Evolutionary conservation across 2,113 vertebrate genomes (phyloP).

Genomic region (Tylochromis polylepis): DNA sequence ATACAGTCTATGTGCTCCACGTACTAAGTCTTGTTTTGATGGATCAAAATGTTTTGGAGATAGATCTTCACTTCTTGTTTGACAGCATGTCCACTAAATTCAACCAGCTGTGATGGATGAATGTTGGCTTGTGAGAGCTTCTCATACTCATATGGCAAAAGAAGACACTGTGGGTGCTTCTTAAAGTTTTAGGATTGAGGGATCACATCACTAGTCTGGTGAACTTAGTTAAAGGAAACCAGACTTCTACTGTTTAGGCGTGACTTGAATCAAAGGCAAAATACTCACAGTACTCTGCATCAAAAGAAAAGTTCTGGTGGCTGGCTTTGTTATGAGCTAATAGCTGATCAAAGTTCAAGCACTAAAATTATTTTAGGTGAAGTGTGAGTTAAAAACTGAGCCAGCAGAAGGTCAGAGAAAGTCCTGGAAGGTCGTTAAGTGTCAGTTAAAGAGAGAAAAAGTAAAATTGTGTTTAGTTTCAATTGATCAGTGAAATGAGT

Average conservation of each 20-base stretch:
- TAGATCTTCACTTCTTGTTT: background rate
- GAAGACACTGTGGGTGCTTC: background rate
- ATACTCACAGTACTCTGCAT: background rate
- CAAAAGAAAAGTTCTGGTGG: background rate
- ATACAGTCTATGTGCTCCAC: background rate
- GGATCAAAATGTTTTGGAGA: background rate
- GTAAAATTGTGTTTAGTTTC: background rate
- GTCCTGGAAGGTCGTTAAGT: background rate
- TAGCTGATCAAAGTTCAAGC: background rate
- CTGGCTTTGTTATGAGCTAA: background rate
- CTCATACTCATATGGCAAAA: background rate
- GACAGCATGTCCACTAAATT: background rate
- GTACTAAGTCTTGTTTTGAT: background rate
- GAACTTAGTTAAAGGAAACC: background rate
- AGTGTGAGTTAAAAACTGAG: background rate
- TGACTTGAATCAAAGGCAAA: background rate
- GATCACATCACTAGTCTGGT: background rate
- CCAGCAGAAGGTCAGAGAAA: background rate
- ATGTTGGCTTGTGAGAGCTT: no score
- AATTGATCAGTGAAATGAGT: background rate
- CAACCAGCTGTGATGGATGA: background rate
- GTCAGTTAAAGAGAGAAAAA: background rate
- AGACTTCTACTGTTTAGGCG: background rate
- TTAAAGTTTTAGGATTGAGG: background rate
- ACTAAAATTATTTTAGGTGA: background rate